phyloP scores from a whole-genome alignment of 2,797 vertebrate species.

The Gallinago solitaria region DNA sequence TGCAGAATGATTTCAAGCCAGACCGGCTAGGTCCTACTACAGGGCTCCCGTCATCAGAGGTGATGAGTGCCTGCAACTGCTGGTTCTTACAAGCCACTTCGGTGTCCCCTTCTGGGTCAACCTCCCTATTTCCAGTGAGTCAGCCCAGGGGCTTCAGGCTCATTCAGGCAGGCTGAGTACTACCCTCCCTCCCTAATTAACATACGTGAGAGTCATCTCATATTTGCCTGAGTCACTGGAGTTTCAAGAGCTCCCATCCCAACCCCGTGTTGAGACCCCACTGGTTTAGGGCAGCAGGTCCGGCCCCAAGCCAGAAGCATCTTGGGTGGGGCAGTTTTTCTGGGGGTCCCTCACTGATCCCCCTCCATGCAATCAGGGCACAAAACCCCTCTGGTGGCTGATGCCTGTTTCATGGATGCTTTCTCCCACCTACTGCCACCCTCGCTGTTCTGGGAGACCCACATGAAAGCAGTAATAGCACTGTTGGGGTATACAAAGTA shows the following conservation, averaged over 20 bases:
- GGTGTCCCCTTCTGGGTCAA: background rate
- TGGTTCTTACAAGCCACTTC: background rate
- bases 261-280: background rate
- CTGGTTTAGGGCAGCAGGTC: accelerated
- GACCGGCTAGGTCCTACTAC: background rate
- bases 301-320: background rate
- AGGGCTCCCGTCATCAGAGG: accelerated
- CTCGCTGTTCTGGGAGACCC: background rate
- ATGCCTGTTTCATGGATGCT: background rate
- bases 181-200: background rate
- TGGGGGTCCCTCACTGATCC: background rate
- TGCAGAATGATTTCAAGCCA: background rate
- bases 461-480: conserved; percentile 39
- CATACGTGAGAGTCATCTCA: background rate
- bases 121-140: background rate
- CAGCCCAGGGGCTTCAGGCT: background rate
- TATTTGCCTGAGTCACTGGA: background rate
- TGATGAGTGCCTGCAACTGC: background rate
- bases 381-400: background rate
- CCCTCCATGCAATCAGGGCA: background rate
- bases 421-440: background rate
- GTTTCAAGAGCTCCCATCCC: background rate
- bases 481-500: background rate
- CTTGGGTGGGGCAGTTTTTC: background rate
- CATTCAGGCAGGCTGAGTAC: background rate